A percentile compares a stretch with the other conserved stretches of the same genome.
These are phyloP conservation scores for Bubo blakistoni DNA, from an alignment of 2,113 vertebrate species.

Conservation along the genomic window DNA sequence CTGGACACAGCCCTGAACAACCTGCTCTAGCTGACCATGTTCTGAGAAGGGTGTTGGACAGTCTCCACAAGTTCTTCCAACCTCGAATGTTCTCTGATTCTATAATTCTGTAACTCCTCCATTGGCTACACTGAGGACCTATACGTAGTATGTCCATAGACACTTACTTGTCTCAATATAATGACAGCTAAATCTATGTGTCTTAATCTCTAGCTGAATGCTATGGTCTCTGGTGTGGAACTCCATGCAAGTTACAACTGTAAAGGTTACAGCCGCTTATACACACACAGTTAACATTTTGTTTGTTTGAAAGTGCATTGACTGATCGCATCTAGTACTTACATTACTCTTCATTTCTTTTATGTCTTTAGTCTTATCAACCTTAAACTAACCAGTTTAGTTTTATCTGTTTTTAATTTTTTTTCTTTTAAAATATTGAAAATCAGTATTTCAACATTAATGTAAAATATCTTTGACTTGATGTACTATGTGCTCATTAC, in stretches of 20 bases:
- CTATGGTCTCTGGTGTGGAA: background rate
- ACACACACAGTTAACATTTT: background rate
- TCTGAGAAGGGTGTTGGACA: background rate
- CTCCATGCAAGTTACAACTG: background rate
- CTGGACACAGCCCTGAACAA: background rate
- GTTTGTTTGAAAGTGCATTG: background rate
- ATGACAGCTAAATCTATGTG: background rate
- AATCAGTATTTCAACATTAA: background rate
- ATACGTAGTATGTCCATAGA: background rate
- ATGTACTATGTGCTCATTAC: background rate
- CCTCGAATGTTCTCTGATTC: background rate
- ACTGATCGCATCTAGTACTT: background rate
- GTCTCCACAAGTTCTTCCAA: background rate
- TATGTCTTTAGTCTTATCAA: background rate
- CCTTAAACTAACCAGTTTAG: background rate
- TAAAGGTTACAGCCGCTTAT: background rate
- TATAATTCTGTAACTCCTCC: background rate
- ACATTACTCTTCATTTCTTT: background rate
- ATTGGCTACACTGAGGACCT: background rate
- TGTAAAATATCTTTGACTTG: background rate
- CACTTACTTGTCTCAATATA: background rate
- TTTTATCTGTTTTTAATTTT: background rate
- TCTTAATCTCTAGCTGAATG: background rate
- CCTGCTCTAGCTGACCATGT: background rate
- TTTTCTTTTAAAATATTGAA: background rate